Evolutionary conservation across 1,140 invertebrate species (phyloP).

Genomic region (Hyphantria cunea): DNA sequence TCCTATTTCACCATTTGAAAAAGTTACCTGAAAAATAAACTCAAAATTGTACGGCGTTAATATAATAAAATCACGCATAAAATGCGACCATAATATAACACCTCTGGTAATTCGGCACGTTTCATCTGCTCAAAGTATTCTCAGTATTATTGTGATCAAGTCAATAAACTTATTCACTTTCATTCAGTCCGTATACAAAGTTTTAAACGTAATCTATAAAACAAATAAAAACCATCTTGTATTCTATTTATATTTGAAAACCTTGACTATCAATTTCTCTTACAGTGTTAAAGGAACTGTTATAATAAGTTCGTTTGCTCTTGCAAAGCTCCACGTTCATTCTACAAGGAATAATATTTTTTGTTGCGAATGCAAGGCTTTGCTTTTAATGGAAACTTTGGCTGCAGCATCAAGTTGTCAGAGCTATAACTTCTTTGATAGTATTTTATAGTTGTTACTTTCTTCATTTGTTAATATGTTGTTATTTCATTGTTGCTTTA

Average conservation of each 20-base stretch:
- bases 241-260: not conserved
- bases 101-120: too few relatives aligned
- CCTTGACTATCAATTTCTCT: slow-evolving; percentile 10
- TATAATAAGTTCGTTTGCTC: slow-evolving; percentile 16
- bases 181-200: not conserved
- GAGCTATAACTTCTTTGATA: slow-evolving; percentile 20
- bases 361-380: slow-evolving; percentile 22
- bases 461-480: not conserved
- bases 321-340: too few relatives aligned
- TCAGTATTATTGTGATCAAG: too few relatives aligned
- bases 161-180: not conserved
- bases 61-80: too few relatives aligned
- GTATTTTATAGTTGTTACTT: slow-evolving; percentile 30
- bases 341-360: slow-evolving; percentile 29
- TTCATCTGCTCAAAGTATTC: too few relatives aligned
- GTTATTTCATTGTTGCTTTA: too few relatives aligned
- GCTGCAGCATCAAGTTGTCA: slow-evolving; percentile 20
- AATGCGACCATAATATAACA: too few relatives aligned
- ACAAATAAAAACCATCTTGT: not conserved
- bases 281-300: slow-evolving; percentile 15
- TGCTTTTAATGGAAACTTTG: slow-evolving; percentile 27
- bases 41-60: too few relatives aligned
- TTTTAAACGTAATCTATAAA: not conserved
- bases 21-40: too few relatives aligned
- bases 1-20: too few relatives aligned